Evolutionary conservation across 2,113 vertebrate species (phyloP).

Genomic region (Lanius collurio): DNA sequence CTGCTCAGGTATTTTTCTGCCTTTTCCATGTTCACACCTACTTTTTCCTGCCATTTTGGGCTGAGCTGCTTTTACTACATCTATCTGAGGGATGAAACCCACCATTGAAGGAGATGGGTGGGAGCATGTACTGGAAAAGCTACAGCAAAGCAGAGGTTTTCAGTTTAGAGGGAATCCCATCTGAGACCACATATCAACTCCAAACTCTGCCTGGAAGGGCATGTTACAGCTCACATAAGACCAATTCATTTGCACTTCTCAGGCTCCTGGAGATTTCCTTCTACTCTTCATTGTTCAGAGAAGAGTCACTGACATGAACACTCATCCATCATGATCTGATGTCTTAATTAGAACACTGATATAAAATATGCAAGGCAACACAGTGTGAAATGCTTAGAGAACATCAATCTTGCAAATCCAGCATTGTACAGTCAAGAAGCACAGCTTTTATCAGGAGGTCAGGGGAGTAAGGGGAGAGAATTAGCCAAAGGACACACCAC

Average conservation of each 20-base stretch:
- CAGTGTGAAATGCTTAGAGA: neutral
- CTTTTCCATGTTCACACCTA: neutral
- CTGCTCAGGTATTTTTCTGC: neutral
- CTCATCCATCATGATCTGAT: neutral
- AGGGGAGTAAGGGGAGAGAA: neutral
- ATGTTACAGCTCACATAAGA: neutral
- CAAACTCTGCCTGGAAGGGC: neutral
- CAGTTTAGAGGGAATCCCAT: neutral
- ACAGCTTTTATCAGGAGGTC: neutral
- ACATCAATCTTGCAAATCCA: neutral
- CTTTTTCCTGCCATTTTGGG: neutral
- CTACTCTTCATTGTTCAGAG: neutral
- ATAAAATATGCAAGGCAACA: neutral
- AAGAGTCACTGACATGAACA: neutral
- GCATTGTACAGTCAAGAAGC: neutral
- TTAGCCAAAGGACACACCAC: neutral
- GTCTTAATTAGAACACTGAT: neutral
- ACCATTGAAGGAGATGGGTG: neutral
- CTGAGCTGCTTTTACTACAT: neutral
- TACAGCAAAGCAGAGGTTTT: neutral
- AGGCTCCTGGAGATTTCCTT: neutral
- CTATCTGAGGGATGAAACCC: neutral
- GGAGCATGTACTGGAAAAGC: neutral
- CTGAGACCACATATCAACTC: neutral
- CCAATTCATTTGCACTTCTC: neutral